Base-by-base conservation (phyloP, 2,888 invertebrate genomes). In the Papilio protenor region DNA sequence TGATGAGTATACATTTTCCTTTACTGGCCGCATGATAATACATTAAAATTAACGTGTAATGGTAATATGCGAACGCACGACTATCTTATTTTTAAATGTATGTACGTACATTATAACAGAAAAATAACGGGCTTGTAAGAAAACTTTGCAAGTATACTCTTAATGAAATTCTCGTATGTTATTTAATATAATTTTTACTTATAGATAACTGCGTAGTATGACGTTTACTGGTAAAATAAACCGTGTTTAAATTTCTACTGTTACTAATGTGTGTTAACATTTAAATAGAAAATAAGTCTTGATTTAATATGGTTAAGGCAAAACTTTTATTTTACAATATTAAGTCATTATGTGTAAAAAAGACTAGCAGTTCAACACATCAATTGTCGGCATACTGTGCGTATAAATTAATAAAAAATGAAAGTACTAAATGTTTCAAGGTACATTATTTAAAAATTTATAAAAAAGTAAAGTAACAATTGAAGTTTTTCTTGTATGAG, bases 401-500 rank as follows among this genome's bases (percentile, higher is more conserved):
- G 55, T 33, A 40, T 33, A 66, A 64, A 52, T 33, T 52, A 49
- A 55, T 33, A 72, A 72, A 72, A 47, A 71, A 49, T 61, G 27
- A 72, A 52, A 72, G 33, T 33, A n/a, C 33, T 33, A 72, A 55
- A 52, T 72, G n/a, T 72, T 45, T 45, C 21, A 69, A 69, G 66
- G 66, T 69, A 69, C 45, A 12, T 69, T 69, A 69, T 69, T 45
- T 21, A 47, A 59, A 55, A 66, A 75, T 55, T 78, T 74, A 80
- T 70, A 81, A 78, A 78, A 77, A 57, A 61, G 40, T 61, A 75
- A 47, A 49, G 71, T 21, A 40, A 70, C 74, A 71, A 75, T 75
- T 70, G 59, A 61, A 61, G 52, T 74, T 77, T 77, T 77, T 77
- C 61, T 76, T 49, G 73, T 80, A 82, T 82, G 82, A 84, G 84